phyloP scores from a whole-genome alignment of 2,113 vertebrate species.

The Tiliqua scincoides region DNA sequence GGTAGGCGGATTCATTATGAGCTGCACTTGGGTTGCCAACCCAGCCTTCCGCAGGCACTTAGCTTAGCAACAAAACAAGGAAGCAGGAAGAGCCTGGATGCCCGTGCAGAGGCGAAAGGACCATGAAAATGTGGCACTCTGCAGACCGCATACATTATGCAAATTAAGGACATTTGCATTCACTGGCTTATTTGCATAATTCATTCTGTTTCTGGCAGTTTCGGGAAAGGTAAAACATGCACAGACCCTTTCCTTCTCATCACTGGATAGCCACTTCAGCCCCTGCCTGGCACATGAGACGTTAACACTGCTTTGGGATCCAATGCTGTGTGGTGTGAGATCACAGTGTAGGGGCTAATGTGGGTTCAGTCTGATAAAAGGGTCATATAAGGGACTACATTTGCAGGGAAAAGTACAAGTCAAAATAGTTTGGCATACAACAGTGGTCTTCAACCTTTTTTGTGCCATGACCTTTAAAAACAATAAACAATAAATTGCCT shows the following conservation, averaged over 20 bases:
- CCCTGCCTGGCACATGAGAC: neutral
- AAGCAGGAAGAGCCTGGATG: neutral
- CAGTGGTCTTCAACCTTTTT: no score
- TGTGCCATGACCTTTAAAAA: no score
- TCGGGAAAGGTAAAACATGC: neutral
- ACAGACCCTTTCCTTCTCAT: neutral
- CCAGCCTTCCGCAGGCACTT: neutral
- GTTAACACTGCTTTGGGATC: neutral
- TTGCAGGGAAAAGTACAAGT: neutral
- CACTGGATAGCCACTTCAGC: neutral
- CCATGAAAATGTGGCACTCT: neutral
- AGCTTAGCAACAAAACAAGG: neutral
- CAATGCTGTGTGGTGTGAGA: no score
- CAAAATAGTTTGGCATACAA: neutral
- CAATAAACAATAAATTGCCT: no score
- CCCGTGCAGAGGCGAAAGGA: no score
- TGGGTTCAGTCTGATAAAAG: neutral
- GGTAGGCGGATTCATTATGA: neutral
- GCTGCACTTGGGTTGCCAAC: neutral
- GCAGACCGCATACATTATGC: neutral
- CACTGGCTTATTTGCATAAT: neutral
- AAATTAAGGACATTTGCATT: neutral
- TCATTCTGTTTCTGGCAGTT: neutral
- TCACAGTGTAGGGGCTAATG: neutral
- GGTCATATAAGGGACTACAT: neutral